Conservation (phyloP, 2,797 vertebrate genomes). For the Pangasius larnaudii region DNA sequence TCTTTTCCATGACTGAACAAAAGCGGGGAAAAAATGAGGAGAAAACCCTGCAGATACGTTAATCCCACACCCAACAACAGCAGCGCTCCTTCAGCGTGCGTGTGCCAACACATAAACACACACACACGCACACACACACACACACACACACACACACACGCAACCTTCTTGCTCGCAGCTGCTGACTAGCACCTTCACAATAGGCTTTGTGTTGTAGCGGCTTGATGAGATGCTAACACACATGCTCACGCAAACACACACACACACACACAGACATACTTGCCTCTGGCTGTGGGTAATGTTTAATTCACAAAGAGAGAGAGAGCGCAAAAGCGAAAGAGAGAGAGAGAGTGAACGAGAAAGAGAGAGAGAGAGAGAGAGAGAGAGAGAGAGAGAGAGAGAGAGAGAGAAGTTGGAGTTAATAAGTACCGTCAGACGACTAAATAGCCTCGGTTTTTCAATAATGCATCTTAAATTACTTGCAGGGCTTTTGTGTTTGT, state of each 20-base stretch:
- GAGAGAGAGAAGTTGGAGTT: neutral
- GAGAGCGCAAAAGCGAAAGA: neutral
- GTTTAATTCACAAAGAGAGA: slow-evolving; percentile 38
- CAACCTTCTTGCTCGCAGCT: slow-evolving; percentile 34
- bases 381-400: neutral
- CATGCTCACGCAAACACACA: neutral
- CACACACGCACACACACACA: neutral
- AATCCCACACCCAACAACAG: slow-evolving; percentile 51
- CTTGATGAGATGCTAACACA: slow-evolving; percentile 26
- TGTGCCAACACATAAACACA: slow-evolving; percentile 38
- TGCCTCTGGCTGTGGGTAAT: slow-evolving; percentile 26
- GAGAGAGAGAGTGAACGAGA: neutral
- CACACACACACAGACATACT: slow-evolving; percentile 1
- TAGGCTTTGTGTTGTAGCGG: slow-evolving; percentile 50
- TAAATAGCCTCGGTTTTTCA: slow-evolving; percentile 33
- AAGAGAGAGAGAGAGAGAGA: slow-evolving; percentile 20
- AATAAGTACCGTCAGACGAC: slow-evolving; percentile 28
- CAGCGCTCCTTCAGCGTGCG: slow-evolving; percentile 15
- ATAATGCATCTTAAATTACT: slow-evolving; percentile 25
- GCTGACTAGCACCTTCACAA: slow-evolving; percentile 49
- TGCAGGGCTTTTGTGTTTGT: neutral
- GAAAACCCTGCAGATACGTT: slow-evolving; percentile 49
- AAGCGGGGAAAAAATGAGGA: slow-evolving; percentile 11
- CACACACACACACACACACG: neutral
- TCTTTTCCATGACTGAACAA: slow-evolving; percentile 40